Evolutionary conservation across 2,888 invertebrate genomes (phyloP), one percentile per base, ranked within the genome.

Genomic region (Xanthorhoe designata): DNA sequence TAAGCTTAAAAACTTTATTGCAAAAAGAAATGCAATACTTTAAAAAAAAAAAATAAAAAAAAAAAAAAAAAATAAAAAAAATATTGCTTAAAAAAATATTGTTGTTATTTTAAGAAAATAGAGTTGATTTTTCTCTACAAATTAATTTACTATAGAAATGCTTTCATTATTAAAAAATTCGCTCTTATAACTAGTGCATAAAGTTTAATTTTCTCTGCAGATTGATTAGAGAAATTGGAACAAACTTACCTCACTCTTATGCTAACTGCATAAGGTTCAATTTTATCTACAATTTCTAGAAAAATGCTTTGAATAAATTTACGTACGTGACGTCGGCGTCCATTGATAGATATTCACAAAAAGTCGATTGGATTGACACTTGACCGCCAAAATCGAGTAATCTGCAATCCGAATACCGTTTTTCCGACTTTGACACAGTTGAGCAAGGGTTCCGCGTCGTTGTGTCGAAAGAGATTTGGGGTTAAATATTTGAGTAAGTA

Each of bases 271-370:
- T n/a, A n/a, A n/a, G n/a, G n/a, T n/a, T n/a, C n/a, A n/a, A n/a
- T n/a, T n/a, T n/a, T n/a, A n/a, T n/a, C n/a, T n/a, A n/a, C n/a
- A n/a, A n/a, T n/a, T n/a, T n/a, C n/a, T n/a, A n/a, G n/a, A n/a
- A n/a, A 35, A 35, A 45, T 52, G 65, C 61, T 74, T 76, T 66
- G 77, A 75, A 77, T 70, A 76, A 78, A 78, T 83, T 77, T 78
- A 77, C 75, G 77, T 80, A 87, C 87, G 88, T 88, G 86, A 81
- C 82, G 79, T 73, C 73, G 59, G 78, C 76, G 79, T 75, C 70
- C 75, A 79, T 79, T 71, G 75, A 75, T 68, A 73, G 71, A 73
- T 80, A 81, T 83, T 83, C 76, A 81, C 76, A 85, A 84, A 84
- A 85, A 83, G 69, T 47, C 75, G 77, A 82, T 84, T 78, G 82